Conservation (phyloP, 2,888 invertebrate species). For the Acanthosepion lycidas region DNA sequence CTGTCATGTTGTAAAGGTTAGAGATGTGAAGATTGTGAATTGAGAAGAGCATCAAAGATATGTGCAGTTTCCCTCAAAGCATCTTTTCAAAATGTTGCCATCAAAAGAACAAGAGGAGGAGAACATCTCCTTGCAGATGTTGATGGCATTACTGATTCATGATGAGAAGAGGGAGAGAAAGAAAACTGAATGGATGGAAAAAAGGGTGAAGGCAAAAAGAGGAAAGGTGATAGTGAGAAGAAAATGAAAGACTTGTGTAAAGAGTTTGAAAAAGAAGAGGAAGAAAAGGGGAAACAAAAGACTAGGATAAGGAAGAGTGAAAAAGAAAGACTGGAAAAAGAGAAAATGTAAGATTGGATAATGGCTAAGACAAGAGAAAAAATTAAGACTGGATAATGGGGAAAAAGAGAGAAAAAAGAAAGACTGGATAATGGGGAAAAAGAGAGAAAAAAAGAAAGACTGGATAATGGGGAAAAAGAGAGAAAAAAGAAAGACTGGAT, state of each 20-base stretch:
- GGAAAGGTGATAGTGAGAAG: background rate
- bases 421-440: rapidly evolving
- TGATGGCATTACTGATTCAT: no score
- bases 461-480: background rate
- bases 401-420: background rate
- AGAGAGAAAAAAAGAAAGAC: no score
- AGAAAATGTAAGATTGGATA: background rate
- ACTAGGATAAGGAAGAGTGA: background rate
- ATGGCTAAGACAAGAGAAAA: rapidly evolving
- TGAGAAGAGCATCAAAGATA: background rate
- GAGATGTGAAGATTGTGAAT: background rate
- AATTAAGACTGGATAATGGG: no score
- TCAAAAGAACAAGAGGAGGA: background rate
- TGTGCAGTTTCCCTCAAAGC: no score
- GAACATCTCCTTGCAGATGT: no score
- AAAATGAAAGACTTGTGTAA: background rate
- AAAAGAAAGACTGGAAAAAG: background rate
- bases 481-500: background rate
- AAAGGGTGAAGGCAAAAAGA: background rate
- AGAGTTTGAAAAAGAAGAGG: background rate
- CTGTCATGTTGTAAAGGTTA: no score
- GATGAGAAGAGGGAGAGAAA: background rate
- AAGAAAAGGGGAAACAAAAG: background rate
- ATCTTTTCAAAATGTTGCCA: no score
- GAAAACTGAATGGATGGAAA: background rate